Evolutionary conservation across 2,113 vertebrate genomes (phyloP), one percentile per base, ranked within the genome.

Genomic region (Istiophorus platypterus): DNA sequence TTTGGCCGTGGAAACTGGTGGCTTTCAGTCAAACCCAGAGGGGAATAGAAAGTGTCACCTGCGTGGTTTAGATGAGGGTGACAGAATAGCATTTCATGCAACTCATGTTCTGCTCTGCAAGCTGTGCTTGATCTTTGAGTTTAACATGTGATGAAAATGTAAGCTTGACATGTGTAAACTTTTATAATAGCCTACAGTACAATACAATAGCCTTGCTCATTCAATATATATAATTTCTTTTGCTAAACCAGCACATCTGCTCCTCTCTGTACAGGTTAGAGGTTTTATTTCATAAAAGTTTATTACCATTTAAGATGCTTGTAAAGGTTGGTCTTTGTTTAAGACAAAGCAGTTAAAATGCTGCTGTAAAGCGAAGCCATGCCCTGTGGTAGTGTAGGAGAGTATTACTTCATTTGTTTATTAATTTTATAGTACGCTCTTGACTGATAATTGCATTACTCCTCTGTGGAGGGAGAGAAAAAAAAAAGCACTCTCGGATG

Each of bases 11-110:
- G 14, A 54, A 58, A 29, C 47, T 49, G 0, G 58, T 65, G 39
- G 49, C 52, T 61, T 26, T 24, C 26, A 51, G 57, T 77, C n/a
- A 51, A 57, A 22, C 45, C 76, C 68, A 52, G 51, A 79, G 68
- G 45, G 56, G 37, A 10, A 22, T 22, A 61, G 45, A 59, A 49
- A 39, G 62, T 72, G 45, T 80, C 76, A 58, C 31, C 72, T 70
- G 41, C 65, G 63, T 52, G 59, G 56, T 73, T 63, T 47, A 13
- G 62, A 79, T 7, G 42, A 56, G 5, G 58, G 22, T 2, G 22
- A 72, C 52, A 39, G 37, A 37, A 49, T 39, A 18, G 12, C 18
- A 26, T 62, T 66, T 49, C 13, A 6, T 31, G 12, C 18, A 26
- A 56, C 61, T 49, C 13, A 6, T 31, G 34, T 77, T 13, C 26